These are phyloP conservation scores for Seriola quinqueradiata DNA, from an alignment of 2,113 vertebrate genomes.

Conservation along the genomic window DNA sequence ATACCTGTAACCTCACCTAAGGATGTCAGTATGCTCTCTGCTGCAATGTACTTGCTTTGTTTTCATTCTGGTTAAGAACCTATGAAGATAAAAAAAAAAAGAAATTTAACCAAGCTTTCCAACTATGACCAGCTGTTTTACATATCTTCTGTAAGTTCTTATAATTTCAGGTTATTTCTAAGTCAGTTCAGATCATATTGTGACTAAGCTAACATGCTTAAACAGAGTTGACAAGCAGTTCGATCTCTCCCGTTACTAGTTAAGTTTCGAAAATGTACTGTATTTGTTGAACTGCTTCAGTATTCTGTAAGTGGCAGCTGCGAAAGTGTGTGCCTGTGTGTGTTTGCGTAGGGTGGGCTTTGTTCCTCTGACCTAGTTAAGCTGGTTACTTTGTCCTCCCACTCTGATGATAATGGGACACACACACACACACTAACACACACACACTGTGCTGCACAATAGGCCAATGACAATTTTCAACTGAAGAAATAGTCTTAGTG, in stretches of 20 bases:
- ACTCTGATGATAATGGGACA: conserved; percentile 58
- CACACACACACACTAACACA: conserved; percentile 40
- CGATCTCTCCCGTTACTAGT: neutral
- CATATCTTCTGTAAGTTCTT: too few species aligned
- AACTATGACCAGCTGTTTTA: neutral
- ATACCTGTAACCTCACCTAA: neutral
- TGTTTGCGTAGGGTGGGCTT: conserved; percentile 57
- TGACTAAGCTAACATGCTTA: neutral
- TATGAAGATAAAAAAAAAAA: neutral
- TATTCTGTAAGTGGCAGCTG: neutral
- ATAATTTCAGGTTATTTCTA: too few species aligned
- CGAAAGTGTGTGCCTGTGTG: conserved; percentile 5
- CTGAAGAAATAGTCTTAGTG: neutral
- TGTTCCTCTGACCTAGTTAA: conserved; percentile 78
- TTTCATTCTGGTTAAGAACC: neutral
- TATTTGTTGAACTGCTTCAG: conserved; percentile 4
- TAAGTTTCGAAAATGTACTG: neutral
- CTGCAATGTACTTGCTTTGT: neutral
- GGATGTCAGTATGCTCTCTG: neutral
- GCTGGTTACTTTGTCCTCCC: conserved; percentile 66
- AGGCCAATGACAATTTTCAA: conserved; percentile 21
- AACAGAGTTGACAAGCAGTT: neutral
- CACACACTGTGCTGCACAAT: conserved; percentile 20
- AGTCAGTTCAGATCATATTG: neutral
- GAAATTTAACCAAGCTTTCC: neutral